phyloP scores from a whole-genome alignment of 1,140 invertebrate species.

The Cylas formicarius region DNA sequence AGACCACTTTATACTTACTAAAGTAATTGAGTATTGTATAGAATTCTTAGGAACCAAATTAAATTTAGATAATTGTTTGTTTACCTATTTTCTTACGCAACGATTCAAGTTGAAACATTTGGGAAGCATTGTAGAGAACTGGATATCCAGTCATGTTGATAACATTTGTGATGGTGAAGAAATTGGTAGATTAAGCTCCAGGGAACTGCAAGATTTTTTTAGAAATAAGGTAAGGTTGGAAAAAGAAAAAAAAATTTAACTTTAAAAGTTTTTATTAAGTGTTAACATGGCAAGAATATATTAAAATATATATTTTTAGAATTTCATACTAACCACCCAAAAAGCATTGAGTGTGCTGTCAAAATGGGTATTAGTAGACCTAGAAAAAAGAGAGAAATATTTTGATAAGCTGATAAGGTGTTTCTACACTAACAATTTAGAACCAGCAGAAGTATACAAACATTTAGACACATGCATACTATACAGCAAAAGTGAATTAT shows the following conservation, averaged over 20 bases:
- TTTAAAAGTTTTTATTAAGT: neutral
- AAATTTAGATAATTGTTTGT: constrained; percentile 55
- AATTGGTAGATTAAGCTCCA: constrained; percentile 31
- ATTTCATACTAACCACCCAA: constrained; percentile 49
- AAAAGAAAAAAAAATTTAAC: constrained; percentile 6
- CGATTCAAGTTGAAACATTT: constrained; percentile 39
- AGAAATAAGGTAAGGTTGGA: constrained; percentile 35
- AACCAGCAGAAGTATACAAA: constrained; percentile 43
- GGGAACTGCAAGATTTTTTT: constrained; percentile 38
- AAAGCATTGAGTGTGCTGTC: constrained; percentile 45
- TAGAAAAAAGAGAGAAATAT: constrained; percentile 44
- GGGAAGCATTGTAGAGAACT: constrained; percentile 39
- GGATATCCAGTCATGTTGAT: constrained; percentile 39
- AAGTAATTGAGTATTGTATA: constrained; percentile 58
- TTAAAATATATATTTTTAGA: constrained; percentile 25
- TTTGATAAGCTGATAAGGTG: constrained; percentile 48
- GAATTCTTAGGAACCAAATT: constrained; percentile 57
- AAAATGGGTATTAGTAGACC: constrained; percentile 48
- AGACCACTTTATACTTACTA: constrained; percentile 56
- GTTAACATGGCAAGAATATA: constrained; percentile 6
- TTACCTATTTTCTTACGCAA: constrained; percentile 40
- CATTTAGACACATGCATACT: constrained; percentile 48
- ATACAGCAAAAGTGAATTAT: constrained; percentile 46
- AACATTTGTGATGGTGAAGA: constrained; percentile 39
- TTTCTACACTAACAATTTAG: constrained; percentile 44